phyloP scores from a whole-genome alignment of 1,140 invertebrate genomes.

The Drosophila punjabiensis region DNA sequence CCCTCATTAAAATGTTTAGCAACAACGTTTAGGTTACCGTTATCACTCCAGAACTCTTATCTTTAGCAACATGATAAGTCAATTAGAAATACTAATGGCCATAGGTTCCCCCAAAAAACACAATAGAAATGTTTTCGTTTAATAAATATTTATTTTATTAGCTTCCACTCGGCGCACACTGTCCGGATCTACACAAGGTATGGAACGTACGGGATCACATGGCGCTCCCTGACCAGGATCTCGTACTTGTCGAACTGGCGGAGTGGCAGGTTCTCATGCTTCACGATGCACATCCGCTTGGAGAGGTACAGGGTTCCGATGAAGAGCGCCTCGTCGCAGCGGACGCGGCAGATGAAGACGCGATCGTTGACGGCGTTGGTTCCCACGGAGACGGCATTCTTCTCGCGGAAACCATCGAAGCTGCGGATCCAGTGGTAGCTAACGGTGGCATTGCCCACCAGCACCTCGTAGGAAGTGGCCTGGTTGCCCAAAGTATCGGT shows the following conservation, averaged over 20 bases:
- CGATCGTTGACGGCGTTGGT: slow-evolving; percentile 17
- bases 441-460: slow-evolving; percentile 10
- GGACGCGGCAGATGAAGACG: slow-evolving; percentile 34
- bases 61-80: slow-evolving; percentile 12
- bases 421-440: slow-evolving; percentile 35
- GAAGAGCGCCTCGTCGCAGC: slow-evolving; percentile 4
- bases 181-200: not conserved
- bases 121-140: not conserved
- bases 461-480: slow-evolving; percentile 6
- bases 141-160: slow-evolving; percentile 23
- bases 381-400: slow-evolving; percentile 36
- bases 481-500: slow-evolving; percentile 23
- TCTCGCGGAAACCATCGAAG: slow-evolving; percentile 38
- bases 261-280: slow-evolving; percentile 16
- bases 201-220: not conserved
- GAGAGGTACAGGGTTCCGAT: slow-evolving; percentile 18
- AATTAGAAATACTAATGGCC: slow-evolving; percentile 18
- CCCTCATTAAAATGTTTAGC: not conserved
- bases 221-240: slow-evolving; percentile 20
- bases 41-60: slow-evolving; percentile 1
- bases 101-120: slow-evolving; percentile 4
- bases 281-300: slow-evolving; percentile 21
- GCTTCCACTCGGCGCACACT: not conserved
- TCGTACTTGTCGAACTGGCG: slow-evolving; percentile 40
- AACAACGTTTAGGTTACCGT: not conserved